Conservation (phyloP, 1,140 invertebrate genomes). For the Habropoda laboriosa region DNA sequence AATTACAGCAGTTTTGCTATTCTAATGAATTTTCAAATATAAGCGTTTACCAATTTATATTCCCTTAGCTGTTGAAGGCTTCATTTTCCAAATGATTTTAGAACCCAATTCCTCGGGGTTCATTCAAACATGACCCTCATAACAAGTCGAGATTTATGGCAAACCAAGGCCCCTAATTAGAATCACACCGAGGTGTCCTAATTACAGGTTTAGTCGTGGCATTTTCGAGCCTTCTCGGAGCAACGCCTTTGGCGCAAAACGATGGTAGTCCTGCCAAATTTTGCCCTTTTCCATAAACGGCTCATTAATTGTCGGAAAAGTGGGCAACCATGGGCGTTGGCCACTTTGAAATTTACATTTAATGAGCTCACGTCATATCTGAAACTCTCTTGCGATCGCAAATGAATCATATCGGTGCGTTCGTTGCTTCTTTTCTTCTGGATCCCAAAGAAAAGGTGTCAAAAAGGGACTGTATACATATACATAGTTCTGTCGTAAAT, state of each 20-base stretch:
- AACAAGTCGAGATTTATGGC: slow-evolving; percentile 72
- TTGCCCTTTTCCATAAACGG: slow-evolving; percentile 59
- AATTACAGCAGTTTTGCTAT: too few relatives aligned
- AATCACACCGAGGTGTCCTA: slow-evolving; percentile 79
- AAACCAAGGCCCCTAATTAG: slow-evolving; percentile 62
- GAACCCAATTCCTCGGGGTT: slow-evolving; percentile 53
- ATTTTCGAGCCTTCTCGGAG: slow-evolving; percentile 55
- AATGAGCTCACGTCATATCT: slow-evolving; percentile 38
- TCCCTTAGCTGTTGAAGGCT: background rate
- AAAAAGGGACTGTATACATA: too few relatives aligned
- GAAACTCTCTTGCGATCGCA: background rate
- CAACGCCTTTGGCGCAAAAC: slow-evolving; percentile 67
- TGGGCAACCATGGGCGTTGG: slow-evolving; percentile 51
- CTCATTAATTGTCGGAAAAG: slow-evolving; percentile 57
- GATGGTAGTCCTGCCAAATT: slow-evolving; percentile 63
- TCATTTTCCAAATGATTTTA: slow-evolving; percentile 60
- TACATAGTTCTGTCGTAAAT: too few relatives aligned
- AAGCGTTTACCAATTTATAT: background rate
- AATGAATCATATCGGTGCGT: background rate
- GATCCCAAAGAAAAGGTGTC: too few relatives aligned
- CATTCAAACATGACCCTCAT: slow-evolving; percentile 71
- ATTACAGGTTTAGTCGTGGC: slow-evolving; percentile 69
- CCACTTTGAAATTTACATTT: slow-evolving; percentile 61
- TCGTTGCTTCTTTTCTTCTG: background rate
- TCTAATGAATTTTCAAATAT: too few relatives aligned